phyloP scores from a whole-genome alignment of 2,888 invertebrate species.

The Hydroisotoma schaefferi region DNA sequence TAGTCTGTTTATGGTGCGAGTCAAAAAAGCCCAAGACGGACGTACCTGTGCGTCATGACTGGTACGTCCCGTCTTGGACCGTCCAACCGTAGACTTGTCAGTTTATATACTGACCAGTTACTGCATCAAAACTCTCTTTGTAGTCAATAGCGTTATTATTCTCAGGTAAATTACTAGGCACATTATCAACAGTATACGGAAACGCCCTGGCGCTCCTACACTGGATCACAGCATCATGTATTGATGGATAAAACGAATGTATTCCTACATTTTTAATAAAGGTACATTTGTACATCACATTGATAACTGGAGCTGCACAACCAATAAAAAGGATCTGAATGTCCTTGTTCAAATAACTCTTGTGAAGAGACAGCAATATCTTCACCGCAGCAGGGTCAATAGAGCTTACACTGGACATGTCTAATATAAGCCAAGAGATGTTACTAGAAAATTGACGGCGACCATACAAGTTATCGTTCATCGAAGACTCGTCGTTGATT shows the following conservation, averaged over 20 bases:
- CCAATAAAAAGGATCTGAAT: slow-evolving; percentile 32
- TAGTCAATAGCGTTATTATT: no score
- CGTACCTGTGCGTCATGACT: no score
- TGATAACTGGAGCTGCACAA: slow-evolving; percentile 47
- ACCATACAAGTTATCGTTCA: not conserved
- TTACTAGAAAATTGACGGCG: slow-evolving; percentile 19
- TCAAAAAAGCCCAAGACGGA: no score
- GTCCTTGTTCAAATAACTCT: slow-evolving; percentile 29
- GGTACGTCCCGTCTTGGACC: no score
- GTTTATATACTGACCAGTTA: no score
- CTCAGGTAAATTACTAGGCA: no score
- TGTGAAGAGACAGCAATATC: slow-evolving; percentile 31
- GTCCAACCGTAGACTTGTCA: no score
- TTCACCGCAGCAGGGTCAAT: slow-evolving; percentile 57
- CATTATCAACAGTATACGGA: no score
- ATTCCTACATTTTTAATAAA: slow-evolving; percentile 53
- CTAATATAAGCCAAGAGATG: slow-evolving; percentile 55
- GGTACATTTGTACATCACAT: slow-evolving; percentile 50
- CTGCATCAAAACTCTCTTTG: no score
- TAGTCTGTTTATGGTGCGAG: no score
- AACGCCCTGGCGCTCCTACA: slow-evolving; percentile 3
- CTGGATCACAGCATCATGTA: slow-evolving; percentile 54
- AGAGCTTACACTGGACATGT: slow-evolving; percentile 63
- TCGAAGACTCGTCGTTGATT: slow-evolving; percentile 9
- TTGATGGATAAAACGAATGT: slow-evolving; percentile 52